These are phyloP conservation scores for Mycogona germanica DNA, from an alignment of 2,888 invertebrate species.

Conservation along the genomic window DNA sequence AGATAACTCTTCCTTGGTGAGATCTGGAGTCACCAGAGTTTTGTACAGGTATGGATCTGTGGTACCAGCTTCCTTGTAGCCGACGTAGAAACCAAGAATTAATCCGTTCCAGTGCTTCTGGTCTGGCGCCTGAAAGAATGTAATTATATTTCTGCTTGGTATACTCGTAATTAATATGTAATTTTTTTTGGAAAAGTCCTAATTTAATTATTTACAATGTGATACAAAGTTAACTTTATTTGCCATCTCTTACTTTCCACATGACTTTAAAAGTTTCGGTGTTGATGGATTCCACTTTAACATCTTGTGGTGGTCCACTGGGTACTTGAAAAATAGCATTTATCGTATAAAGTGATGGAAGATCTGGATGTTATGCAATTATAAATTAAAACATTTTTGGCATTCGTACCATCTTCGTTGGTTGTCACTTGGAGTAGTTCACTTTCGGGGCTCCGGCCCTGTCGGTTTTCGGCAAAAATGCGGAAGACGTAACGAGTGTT, in stretches of 20 bases:
- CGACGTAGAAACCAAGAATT: slow-evolving; percentile 23
- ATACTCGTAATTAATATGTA: not conserved
- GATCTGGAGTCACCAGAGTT: slow-evolving; percentile 19
- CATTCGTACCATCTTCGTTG: slow-evolving; percentile 61
- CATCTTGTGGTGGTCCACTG: slow-evolving; percentile 31
- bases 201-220: not conserved
- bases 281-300: slow-evolving; percentile 31
- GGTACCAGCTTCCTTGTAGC: slow-evolving; percentile 21
- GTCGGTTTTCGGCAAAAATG: slow-evolving; percentile 85
- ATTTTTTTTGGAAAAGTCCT: not conserved
- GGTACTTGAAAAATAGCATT: slow-evolving; percentile 28
- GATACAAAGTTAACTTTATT: not conserved
- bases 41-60: slow-evolving; percentile 22
- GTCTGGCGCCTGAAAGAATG: slow-evolving; percentile 4
- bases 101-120: slow-evolving; percentile 12
- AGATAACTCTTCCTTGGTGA: slow-evolving; percentile 17
- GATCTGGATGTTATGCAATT: not conserved
- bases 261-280: slow-evolving; percentile 32
- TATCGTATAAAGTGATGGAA: not conserved
- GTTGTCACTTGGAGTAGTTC: slow-evolving; percentile 89
- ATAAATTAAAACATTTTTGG: not conserved
- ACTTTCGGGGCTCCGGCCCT: slow-evolving; percentile 80
- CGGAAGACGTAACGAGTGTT: slow-evolving; percentile 87
- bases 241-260: slow-evolving; percentile 31
- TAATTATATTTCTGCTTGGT: not conserved